A percentile compares a stretch with the other conserved stretches of the same genome.
Evolutionary conservation across 2,888 invertebrate species (phyloP).

Genomic region (Junonia oenone): DNA sequence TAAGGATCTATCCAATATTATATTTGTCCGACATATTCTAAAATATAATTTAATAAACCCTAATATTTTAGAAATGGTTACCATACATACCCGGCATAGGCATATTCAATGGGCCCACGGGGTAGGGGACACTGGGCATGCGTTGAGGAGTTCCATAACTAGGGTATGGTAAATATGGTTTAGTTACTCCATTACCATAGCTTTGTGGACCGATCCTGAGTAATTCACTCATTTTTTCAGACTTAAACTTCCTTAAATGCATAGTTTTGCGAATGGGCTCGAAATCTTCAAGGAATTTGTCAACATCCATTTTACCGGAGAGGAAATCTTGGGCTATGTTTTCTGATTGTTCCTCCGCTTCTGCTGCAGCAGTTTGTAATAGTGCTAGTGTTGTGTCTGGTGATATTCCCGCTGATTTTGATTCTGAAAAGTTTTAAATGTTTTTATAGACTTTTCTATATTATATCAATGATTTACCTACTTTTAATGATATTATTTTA

Average conservation of each 20-base stretch:
- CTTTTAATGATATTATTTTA: not conserved
- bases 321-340: constrained; percentile 89
- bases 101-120: constrained; percentile 86
- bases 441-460: too few relatives aligned
- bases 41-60: not conserved
- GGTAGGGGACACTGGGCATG: constrained; percentile 84
- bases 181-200: constrained; percentile 59
- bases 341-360: constrained; percentile 96
- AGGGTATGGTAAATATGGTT: constrained; percentile 67
- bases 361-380: constrained; percentile 93
- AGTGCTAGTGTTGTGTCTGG: constrained; percentile 93
- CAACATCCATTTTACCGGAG: constrained; percentile 84
- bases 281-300: constrained; percentile 92
- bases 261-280: constrained; percentile 82
- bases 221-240: constrained; percentile 93
- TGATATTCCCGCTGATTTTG: constrained; percentile 86
- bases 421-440: constrained; percentile 76
- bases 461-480: too few relatives aligned
- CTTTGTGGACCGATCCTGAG: constrained; percentile 63
- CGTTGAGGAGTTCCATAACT: constrained; percentile 66
- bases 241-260: constrained; percentile 89
- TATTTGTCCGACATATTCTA: not conserved
- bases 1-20: not conserved
- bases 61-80: constrained; percentile 57
- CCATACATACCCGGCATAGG: constrained; percentile 84